Base-by-base conservation (phyloP, 2,113 vertebrate genomes). In the Channa argus region DNA sequence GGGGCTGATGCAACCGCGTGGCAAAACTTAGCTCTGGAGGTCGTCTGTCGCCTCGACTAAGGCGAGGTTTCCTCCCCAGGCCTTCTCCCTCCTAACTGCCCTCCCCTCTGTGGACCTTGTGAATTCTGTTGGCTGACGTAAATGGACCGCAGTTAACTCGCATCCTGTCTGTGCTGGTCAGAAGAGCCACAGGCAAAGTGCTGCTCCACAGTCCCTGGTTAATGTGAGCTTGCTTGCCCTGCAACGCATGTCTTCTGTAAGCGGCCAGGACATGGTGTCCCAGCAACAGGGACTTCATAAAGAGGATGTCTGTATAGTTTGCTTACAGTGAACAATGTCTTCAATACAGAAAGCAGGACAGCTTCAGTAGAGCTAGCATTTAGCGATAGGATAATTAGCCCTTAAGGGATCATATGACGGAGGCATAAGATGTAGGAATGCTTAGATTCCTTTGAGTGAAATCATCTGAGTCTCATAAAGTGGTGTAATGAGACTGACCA, bases 161-260 rank as follows among this genome's bases (percentile, higher is more conserved):
- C 84, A 82, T 92, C 89, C 89, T 90, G 91, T 90, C 86, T 90
- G 82, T 5, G 41, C 54, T 74, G 88, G 80, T 83, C 82, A 84
- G 74, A 63, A 65, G 39, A 86, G 83, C 91, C 63, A 24, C 73
- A 34, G 81, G 89, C 74, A 8, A 77, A 74, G 15, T 64, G 15
- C 59, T 56, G 15, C 49, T 67, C 54, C 75, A 63, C 64, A 55
- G 38, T 56, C 80, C 36, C 45, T 74, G 43, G 43, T 41, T 74
- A 12, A 6, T 24, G 55, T 38, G 70, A 66, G 59, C 64, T 44
- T 24, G 34, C 65, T 74, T 44, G 49, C 45, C 37, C 15, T 13
- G 33, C 51, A 33, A 47, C 13, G 41, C 70, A 65, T 62, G 49
- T 84, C 56, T 61, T 59, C 72, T 15, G 49, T 44, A n/a, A 64